Evolutionary conservation across 1,140 invertebrate species (phyloP), one percentile per base, ranked within the genome.

Genomic region (Mya arenaria): DNA sequence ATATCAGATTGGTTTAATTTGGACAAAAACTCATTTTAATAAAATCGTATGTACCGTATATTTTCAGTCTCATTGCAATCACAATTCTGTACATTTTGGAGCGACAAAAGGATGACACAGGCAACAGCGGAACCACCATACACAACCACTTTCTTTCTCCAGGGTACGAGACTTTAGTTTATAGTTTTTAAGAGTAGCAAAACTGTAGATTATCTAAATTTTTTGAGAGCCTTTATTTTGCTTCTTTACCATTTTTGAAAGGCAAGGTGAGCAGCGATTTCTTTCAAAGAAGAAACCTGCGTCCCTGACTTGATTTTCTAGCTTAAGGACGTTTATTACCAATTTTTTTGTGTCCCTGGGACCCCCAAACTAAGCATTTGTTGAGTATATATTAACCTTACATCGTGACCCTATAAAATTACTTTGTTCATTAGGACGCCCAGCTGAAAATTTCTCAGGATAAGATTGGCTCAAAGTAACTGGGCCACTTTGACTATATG

Each of bases 31-130:
- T n/a, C n/a, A n/a, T n/a, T n/a, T n/a, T n/a, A n/a, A n/a, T n/a
- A n/a, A n/a, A n/a, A n/a, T n/a, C n/a, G n/a, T n/a, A n/a, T n/a
- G n/a, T n/a, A n/a, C n/a, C n/a, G n/a, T n/a, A n/a, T n/a, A n/a
- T 39, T 83, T 87, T 73, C 85, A 88, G 89, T 83, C 83, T 90
- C 55, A 84, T 90, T 34, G 86, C 86, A 41, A 90, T 90, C 28
- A 87, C 89, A 37, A 84, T 85, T 28, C 62, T 88, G 41, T 90
- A 90, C 56, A 89, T 90, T n/a, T 48, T 89, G 71, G 87, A 90
- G 69, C 78, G 83, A 66, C 84, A 87, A 25, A 87, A 85, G 28
- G 73, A 83, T 34, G 71, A 32, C 17, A 58, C 34, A 15, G 66
- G 75, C 0, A 23, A 81, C 10, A 83, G 28, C 23, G 58, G 34